Evolutionary conservation across 2,888 invertebrate genomes (phyloP), one percentile per base, ranked within the genome.

Genomic region (Aradus depressus): DNA sequence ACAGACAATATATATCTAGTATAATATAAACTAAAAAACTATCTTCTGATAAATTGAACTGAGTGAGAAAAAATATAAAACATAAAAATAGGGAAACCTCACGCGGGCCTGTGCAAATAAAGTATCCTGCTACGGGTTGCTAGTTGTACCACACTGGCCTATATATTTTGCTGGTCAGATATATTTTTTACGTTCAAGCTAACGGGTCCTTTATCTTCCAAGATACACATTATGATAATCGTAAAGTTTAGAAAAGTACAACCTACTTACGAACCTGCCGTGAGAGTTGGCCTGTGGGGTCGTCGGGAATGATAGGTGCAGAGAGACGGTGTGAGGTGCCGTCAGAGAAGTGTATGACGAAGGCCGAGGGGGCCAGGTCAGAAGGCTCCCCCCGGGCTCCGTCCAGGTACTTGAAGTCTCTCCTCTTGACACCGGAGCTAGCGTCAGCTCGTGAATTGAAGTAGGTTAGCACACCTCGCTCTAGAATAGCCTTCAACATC

Each of bases 371-470:
- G 56, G 75, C 73, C 4, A 66, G 58, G 44, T 63, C 66, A 4
- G 72, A 64, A 2, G 73, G 68, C 22, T 66, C 58, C 2, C 78
- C 65, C 23, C 67, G 64, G 4, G 80, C 78, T 8, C 74, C 75
- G 67, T 81, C 80, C 35, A 81, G 67, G 68, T 80, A 81, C 66
- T 79, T 78, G 62, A 76, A 75, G 21, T 73, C 72, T 59, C 76
- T 72, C 44, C 74, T 65, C 58, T 72, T 71, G 2, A 71, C 70
- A 3, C 75, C 75, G 2, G 75, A 71, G 2, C 74, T 75, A 3
- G 79, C 79, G 62, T 81, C 81, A 1, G 76, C 80, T 18, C 80
- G 70, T 0, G 69, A 72, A 31, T 70, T 70, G 67, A 74, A 76
- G 68, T 78, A 78, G 1, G 77, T 72, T 1, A 81, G 65, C 2